phyloP scores from a whole-genome alignment of 2,797 vertebrate species.

The Rousettus madagascariensis region DNA sequence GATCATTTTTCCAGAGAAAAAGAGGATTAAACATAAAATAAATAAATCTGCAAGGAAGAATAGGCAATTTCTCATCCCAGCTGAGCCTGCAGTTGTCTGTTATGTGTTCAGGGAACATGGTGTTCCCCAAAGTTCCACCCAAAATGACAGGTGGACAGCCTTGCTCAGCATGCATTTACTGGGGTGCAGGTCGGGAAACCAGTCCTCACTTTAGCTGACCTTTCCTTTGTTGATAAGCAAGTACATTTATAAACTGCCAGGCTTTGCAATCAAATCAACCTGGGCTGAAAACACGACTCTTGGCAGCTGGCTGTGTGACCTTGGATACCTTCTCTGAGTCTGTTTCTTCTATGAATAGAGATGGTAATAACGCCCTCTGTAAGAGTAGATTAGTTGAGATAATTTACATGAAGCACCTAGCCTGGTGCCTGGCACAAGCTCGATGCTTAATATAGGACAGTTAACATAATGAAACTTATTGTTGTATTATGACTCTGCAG shows the following conservation, averaged over 20 bases:
- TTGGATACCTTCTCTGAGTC: not conserved
- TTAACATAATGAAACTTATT: not conserved
- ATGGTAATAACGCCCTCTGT: not conserved
- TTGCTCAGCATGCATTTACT: not conserved
- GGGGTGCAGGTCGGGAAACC: not conserved
- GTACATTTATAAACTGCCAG: not conserved
- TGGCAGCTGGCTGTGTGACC: not conserved
- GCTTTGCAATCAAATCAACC: not conserved
- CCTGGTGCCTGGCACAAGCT: not conserved
- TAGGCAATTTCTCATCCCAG: not conserved
- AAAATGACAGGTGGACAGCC: not conserved
- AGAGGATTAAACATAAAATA: constrained; percentile 68
- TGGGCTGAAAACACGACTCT: not conserved
- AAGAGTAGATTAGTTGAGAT: not conserved
- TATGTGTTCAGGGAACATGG: not conserved
- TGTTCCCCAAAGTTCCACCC: not conserved
- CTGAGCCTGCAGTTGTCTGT: not conserved
- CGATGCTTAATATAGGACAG: not conserved
- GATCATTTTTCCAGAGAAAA: constrained; percentile 62
- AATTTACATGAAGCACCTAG: not conserved
- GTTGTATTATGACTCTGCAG: not conserved
- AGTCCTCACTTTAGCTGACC: not conserved
- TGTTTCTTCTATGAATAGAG: not conserved
- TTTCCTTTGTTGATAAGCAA: not conserved
- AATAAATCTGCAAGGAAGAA: constrained; percentile 39